phyloP scores from a whole-genome alignment of 2,113 vertebrate genomes.

The Corythaeola cristata region DNA sequence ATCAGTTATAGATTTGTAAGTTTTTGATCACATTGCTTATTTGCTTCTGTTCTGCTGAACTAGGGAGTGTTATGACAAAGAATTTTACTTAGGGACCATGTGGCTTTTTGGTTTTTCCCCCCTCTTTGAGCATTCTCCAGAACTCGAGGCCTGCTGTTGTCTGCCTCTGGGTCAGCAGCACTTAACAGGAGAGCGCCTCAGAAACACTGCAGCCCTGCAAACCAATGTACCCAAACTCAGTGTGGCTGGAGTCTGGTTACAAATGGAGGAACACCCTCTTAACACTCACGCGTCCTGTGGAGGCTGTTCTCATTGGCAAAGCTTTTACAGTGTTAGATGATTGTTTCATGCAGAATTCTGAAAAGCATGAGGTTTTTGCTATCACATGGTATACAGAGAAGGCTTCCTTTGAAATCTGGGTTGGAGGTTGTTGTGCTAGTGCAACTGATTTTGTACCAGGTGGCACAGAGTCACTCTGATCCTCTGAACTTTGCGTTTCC shows the following conservation, averaged over 20 bases:
- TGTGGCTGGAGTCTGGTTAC: background rate
- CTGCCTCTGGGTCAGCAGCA: background rate
- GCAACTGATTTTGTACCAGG: background rate
- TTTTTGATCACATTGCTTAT: background rate
- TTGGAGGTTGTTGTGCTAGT: background rate
- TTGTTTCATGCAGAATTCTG: background rate
- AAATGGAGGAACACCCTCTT: background rate
- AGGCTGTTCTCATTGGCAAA: background rate
- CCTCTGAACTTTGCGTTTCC: background rate
- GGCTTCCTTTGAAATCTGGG: background rate
- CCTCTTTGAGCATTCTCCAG: background rate
- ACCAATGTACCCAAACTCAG: background rate
- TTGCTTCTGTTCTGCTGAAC: background rate
- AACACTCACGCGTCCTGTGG: background rate
- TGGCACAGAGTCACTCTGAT: background rate
- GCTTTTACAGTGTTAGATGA: background rate
- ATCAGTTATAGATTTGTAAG: background rate
- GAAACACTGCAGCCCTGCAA: background rate
- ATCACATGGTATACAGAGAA: background rate
- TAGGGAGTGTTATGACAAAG: background rate
- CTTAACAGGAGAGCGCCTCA: background rate
- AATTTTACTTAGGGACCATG: background rate
- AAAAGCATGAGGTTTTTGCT: background rate
- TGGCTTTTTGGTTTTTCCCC: background rate
- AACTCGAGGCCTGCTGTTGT: background rate